Conservation (phyloP, 2,888 invertebrate species). For the Eilema griseolum region DNA sequence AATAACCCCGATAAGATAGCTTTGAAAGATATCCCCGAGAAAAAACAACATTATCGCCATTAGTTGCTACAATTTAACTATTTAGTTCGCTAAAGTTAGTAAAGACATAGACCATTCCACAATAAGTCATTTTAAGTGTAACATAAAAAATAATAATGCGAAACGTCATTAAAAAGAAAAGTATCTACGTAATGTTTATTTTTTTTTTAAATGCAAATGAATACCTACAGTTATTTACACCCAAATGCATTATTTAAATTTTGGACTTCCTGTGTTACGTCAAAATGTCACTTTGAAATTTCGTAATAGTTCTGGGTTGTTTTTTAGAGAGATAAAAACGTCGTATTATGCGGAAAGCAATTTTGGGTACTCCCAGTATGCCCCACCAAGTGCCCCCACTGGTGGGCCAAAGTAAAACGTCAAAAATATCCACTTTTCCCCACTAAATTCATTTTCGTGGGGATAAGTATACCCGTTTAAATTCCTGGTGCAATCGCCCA, state of each 20-base stretch:
- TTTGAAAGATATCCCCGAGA: background rate
- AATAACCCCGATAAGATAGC: too few relatives aligned
- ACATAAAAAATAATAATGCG: background rate
- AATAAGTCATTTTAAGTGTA: background rate
- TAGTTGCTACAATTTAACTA: background rate
- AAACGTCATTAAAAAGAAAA: conserved; percentile 1
- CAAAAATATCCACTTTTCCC: too few relatives aligned
- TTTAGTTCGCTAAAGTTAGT: background rate
- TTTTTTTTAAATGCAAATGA: background rate
- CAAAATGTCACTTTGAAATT: background rate
- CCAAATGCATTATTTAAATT: background rate
- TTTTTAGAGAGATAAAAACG: background rate
- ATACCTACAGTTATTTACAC: background rate
- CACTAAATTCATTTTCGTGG: too few relatives aligned
- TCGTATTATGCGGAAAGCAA: background rate
- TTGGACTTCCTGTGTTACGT: background rate
- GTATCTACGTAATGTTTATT: background rate
- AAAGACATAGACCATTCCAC: background rate
- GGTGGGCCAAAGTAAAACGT: too few relatives aligned
- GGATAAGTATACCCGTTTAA: too few relatives aligned
- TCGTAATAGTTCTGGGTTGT: background rate
- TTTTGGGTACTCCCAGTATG: too few relatives aligned
- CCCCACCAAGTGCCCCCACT: too few relatives aligned
- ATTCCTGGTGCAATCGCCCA: too few relatives aligned
- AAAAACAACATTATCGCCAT: background rate